These are phyloP conservation scores for Apomyelois bistriatella DNA, from an alignment of 2,888 invertebrate genomes.

Conservation along the genomic window DNA sequence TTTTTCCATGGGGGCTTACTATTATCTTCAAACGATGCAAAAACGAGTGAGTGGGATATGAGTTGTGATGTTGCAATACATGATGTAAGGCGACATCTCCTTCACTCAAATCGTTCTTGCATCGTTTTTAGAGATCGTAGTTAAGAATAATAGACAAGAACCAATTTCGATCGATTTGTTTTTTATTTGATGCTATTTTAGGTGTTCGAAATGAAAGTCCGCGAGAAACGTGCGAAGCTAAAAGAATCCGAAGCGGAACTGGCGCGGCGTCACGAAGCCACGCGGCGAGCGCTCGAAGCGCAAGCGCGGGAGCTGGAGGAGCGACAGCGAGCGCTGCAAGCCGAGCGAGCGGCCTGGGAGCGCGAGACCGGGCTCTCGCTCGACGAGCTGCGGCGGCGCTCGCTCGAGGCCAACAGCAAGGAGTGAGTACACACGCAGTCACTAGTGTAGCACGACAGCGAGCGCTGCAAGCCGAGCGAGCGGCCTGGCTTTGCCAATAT, in stretches of 20 bases:
- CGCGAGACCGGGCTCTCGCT: constrained; percentile 92
- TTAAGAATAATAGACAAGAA: too few species aligned
- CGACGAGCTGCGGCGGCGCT: constrained; percentile 92
- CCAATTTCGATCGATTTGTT: too few species aligned
- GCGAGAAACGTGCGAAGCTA: constrained; percentile 96
- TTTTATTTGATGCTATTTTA: constrained; percentile 21
- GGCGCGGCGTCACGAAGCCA: constrained; percentile 92
- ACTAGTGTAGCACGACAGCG: constrained; percentile 78
- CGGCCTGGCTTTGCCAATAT: too few species aligned
- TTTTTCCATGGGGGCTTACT: too few species aligned
- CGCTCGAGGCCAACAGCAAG: constrained; percentile 93
- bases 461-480: constrained; percentile 91
- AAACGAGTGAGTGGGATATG: too few species aligned
- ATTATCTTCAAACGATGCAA: too few species aligned
- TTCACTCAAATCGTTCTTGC: too few species aligned
- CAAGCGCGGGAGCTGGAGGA: constrained; percentile 96
- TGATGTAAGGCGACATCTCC: too few species aligned
- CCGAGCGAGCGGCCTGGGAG: constrained; percentile 94
- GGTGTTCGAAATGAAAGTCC: constrained; percentile 98
- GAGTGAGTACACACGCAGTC: constrained; percentile 80
- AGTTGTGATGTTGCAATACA: too few species aligned
- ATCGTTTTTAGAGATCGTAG: too few species aligned
- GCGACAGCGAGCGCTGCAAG: constrained; percentile 89
- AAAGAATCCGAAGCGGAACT: constrained; percentile 97
- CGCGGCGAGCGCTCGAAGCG: constrained; percentile 87